A percentile compares a stretch with the other conserved stretches of the same genome.
Evolutionary conservation across 1,140 invertebrate species (phyloP).

Genomic region (Dendroctonus ponderosae): DNA sequence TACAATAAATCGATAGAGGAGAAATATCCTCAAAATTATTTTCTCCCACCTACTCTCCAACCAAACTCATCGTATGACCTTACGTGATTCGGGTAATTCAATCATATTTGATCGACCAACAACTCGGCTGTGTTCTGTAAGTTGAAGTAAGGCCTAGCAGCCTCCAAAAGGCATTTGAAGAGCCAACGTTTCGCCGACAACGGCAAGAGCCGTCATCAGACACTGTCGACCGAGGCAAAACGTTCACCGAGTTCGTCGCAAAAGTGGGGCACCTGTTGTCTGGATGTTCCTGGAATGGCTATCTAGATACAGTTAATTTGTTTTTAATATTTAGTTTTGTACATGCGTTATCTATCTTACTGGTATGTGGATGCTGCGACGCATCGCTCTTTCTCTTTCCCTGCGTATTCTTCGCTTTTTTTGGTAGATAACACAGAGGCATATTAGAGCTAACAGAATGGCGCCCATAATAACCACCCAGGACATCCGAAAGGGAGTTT

Average conservation of each 20-base stretch:
- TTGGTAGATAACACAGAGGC: constrained; percentile 48
- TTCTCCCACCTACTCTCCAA: too few relatives aligned
- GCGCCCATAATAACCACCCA: constrained; percentile 54
- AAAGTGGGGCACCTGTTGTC: constrained; percentile 51
- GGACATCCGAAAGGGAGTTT: constrained; percentile 56
- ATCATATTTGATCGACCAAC: constrained; percentile 18
- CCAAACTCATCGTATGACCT: too few relatives aligned
- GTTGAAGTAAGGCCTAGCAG: constrained; percentile 21
- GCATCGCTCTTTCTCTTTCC: constrained; percentile 37
- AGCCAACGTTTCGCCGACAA: constrained; percentile 38
- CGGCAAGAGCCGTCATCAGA: constrained; percentile 52
- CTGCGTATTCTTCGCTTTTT: constrained; percentile 43
- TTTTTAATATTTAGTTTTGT: not conserved
- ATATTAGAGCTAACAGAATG: constrained; percentile 47
- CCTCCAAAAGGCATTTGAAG: constrained; percentile 17
- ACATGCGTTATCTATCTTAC: constrained; percentile 7
- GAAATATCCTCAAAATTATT: too few relatives aligned
- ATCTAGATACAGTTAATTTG: constrained; percentile 23
- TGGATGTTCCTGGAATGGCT: constrained; percentile 51
- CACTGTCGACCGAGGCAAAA: constrained; percentile 57
- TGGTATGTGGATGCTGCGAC: constrained; percentile 48
- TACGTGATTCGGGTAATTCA: not conserved
- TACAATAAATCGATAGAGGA: too few relatives aligned
- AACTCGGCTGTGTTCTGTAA: constrained; percentile 25
- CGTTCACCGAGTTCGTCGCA: constrained; percentile 57